Percentiles rank a stretch among this genome's conserved stretches.
Evolutionary conservation across 2,888 invertebrate species (phyloP).

Genomic region (Rhyacophila evoluta): DNA sequence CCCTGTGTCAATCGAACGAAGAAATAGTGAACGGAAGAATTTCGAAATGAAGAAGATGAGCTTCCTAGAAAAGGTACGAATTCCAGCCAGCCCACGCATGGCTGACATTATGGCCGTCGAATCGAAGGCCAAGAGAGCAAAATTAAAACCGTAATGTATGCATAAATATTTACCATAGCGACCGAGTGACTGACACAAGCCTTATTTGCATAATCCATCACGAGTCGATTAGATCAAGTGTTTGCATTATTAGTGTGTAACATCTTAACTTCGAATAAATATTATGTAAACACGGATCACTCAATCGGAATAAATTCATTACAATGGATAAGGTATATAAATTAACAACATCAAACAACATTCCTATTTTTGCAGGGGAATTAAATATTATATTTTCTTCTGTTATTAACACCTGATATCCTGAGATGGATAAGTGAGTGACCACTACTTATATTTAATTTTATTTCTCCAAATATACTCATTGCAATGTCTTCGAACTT

Average conservation of each 20-base stretch:
- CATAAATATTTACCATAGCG: neutral
- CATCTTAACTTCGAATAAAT: neutral
- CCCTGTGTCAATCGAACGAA: neutral
- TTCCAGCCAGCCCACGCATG: neutral
- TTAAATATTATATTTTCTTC: too few relatives aligned
- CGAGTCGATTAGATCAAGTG: neutral
- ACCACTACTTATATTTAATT: too few relatives aligned
- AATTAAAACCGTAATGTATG: neutral
- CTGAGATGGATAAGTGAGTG: too few relatives aligned
- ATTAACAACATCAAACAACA: too few relatives aligned
- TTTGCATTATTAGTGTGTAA: neutral
- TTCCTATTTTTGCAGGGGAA: too few relatives aligned
- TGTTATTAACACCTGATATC: too few relatives aligned
- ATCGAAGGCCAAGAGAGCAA: constrained; percentile 1
- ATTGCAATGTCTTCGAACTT: too few relatives aligned
- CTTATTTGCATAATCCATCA: constrained; percentile 20
- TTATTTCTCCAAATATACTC: too few relatives aligned
- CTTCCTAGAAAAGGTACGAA: neutral
- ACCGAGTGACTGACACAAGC: neutral
- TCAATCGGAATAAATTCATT: neutral
- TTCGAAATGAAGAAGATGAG: neutral
- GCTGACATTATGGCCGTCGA: neutral
- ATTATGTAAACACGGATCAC: neutral
- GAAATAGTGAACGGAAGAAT: neutral
- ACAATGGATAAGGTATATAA: neutral